Evolutionary conservation across 2,113 vertebrate species (phyloP).

Genomic region (Gambusia affinis): DNA sequence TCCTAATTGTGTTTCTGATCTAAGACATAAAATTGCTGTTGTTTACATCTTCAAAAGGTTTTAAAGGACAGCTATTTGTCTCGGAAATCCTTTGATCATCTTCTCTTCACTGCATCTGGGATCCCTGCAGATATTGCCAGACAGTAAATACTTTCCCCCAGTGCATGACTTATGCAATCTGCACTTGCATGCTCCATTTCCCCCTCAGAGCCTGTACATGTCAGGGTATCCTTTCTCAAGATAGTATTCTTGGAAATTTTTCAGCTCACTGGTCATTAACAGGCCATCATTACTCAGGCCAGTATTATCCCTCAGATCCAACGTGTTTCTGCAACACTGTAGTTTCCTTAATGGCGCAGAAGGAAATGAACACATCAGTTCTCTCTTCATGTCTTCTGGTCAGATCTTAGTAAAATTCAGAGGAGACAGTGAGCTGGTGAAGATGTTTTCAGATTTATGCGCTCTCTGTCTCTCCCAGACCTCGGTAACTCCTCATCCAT

Average conservation of each 20-base stretch:
- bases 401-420: constrained; percentile 7
- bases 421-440: constrained; percentile 8
- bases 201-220: constrained; percentile 55
- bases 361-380: background rate
- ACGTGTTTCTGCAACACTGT: constrained; percentile 19
- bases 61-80: background rate
- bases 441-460: constrained; percentile 9
- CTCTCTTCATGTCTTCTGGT: background rate
- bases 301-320: constrained; percentile 1
- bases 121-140: constrained; percentile 24
- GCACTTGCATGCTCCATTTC: constrained; percentile 61
- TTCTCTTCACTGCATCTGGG: constrained; percentile 5
- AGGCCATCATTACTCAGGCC: constrained; percentile 51
- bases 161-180: constrained; percentile 70
- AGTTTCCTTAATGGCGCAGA: constrained; percentile 15
- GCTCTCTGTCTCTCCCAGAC: constrained; percentile 18
- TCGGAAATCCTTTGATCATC: background rate
- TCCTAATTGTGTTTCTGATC: background rate
- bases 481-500: constrained; percentile 18
- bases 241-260: constrained; percentile 56
- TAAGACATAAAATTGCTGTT: background rate
- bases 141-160: constrained; percentile 39
- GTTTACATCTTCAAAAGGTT: too few relatives aligned
- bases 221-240: constrained; percentile 56
- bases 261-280: constrained; percentile 61